Percentiles rank a stretch among this genome's conserved stretches.
These are phyloP conservation scores for Corythornis cristatus DNA, from an alignment of 2,113 vertebrate species.

Conservation along the genomic window DNA sequence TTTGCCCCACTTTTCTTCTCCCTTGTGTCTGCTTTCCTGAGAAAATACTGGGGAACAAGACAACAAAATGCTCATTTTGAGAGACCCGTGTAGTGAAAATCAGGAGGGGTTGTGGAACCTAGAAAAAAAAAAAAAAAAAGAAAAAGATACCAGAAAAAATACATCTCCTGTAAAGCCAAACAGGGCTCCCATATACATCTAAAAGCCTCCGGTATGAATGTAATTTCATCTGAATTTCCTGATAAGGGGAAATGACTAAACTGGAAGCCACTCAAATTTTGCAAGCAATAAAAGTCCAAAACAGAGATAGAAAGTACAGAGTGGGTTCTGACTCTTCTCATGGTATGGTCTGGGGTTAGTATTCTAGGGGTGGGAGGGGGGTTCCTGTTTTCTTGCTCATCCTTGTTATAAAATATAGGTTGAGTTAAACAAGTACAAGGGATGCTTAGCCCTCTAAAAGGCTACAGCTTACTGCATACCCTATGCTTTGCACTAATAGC, in stretches of 20 bases:
- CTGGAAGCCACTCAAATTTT: constrained; percentile 61
- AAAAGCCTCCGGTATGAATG: constrained; percentile 51
- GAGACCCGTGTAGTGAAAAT: background rate
- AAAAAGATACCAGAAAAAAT: background rate
- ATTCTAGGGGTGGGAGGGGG: rapidly evolving
- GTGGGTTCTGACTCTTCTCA: background rate
- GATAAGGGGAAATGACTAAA: constrained; percentile 64
- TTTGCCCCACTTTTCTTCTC: background rate
- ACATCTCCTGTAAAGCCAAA: background rate
- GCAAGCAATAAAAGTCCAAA: background rate
- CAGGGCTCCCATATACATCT: background rate
- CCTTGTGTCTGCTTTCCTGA: background rate
- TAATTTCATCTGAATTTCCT: constrained; percentile 64
- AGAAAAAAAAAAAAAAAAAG: background rate
- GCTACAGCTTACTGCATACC: background rate
- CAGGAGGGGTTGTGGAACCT: background rate
- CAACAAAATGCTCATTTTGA: background rate
- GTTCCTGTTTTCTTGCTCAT: background rate
- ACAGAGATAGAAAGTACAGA: background rate
- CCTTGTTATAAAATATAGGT: background rate
- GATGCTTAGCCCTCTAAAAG: background rate
- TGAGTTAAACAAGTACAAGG: background rate
- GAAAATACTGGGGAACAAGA: background rate
- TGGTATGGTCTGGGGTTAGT: rapidly evolving
- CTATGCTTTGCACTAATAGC: background rate